Conservation (phyloP, 2,888 invertebrate genomes). For the Apantesis nais region DNA sequence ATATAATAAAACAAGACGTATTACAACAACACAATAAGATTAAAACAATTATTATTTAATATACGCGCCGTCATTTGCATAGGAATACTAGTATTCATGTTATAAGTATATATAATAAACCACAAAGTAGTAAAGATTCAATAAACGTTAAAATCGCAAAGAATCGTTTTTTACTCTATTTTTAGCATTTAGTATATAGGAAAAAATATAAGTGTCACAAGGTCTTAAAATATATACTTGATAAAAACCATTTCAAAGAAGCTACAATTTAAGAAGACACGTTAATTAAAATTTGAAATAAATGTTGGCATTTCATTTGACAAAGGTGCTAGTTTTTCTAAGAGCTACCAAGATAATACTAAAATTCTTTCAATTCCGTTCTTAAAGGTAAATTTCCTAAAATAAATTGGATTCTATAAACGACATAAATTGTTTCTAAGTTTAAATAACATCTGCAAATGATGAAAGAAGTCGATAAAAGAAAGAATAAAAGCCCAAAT, state of each 20-base stretch:
- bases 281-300: constrained; percentile 1
- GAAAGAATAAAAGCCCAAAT: constrained; percentile 38
- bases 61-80: background rate
- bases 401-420: constrained; percentile 40
- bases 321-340: constrained; percentile 6
- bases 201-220: background rate
- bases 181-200: background rate
- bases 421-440: constrained; percentile 36
- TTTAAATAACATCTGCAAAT: constrained; percentile 39
- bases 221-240: background rate
- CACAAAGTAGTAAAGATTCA: background rate
- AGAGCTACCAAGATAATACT: constrained; percentile 15
- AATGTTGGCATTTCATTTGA: background rate
- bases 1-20: too few species aligned
- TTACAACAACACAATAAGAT: too few species aligned
- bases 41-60: background rate
- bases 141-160: background rate
- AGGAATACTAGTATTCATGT: background rate
- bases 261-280: background rate
- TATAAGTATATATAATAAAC: background rate
- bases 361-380: constrained; percentile 8
- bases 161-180: background rate
- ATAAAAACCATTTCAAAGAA: background rate
- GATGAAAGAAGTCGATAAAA: constrained; percentile 36
- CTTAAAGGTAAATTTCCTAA: constrained; percentile 32